Evolutionary conservation across 2,113 vertebrate species (phyloP), one percentile per base, ranked within the genome.

Genomic region (Fregata magnificens): DNA sequence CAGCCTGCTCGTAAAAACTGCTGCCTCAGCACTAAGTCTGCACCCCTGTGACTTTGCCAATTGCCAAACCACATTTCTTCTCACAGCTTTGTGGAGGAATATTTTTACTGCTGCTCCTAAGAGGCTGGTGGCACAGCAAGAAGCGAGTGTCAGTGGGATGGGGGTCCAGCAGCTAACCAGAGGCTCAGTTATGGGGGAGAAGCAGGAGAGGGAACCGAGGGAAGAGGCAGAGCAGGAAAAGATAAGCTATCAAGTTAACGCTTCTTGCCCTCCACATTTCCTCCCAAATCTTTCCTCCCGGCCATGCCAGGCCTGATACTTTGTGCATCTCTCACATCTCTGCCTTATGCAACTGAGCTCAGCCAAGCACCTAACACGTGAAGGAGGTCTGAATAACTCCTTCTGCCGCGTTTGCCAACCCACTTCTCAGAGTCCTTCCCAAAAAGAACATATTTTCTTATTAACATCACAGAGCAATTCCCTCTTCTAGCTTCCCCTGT

Each of bases 231-330:
- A 49, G 79, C 24, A 36, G 44, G 66, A 20, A 32, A 5, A 49
- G 59, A n/a, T 4, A 29, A 3, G 1, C 29, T 20, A 6, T 32
- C 22, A 25, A 2, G 4, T 19, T 69, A 44, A 7, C 0, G 1
- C 65, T 67, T 66, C 47, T 40, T 29, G 38, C 36, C 26, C 38
- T 47, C 47, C 5, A 3, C 19, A 2, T 40, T 31, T 55, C 81
- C 50, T 26, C 50, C 45, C 7, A 1, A 19, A 69, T 9, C n/a
- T 7, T 17, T 53, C 19, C 29, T 25, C 42, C 38, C 2, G 13
- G 47, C 52, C 58, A 2, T 24, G 44, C 49, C 65, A 67, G 29
- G 16, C 26, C 62, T 20, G 61, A 53, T 16, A 6, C 47, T 61
- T 17, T 25, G 81, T 58, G 44, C 59, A 52, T 31, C 50, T 69